Base-by-base conservation (phyloP, 1,140 invertebrate genomes). In the Leptinotarsa lineolata region DNA sequence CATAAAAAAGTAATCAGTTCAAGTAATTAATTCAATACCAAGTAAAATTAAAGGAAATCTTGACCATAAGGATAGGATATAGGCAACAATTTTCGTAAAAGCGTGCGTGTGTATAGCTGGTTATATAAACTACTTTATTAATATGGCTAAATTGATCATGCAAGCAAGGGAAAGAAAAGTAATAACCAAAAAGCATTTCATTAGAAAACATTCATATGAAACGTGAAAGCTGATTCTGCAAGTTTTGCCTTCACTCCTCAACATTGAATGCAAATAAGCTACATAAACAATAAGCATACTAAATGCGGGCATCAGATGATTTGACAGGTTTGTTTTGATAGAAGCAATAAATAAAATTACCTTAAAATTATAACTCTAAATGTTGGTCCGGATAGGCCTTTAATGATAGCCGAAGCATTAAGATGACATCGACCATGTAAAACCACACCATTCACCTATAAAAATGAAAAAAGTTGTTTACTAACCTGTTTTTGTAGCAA, bases 391-490 rank as follows among this genome's bases (percentile, higher is more conserved):
- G 92, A 89, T 68, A 98, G 88, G 69, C 93, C 92, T 87, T 98
- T 98, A 83, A 99, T 98, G 79, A 98, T 93, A 1, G 95, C 95
- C 1, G 96, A 97, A 16, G 96, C 96, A 84, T 98, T 98, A 44
- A 98, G 88, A 85, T 99, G 97, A 88, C 96, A 97, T 83, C 96
- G 88, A 75, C 96, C 95, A 84, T 96, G 92, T n/a, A 99, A 86
- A 13, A 97, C 94, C 63, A 93, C 90, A 15, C 97, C 97, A 86
- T 99, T 99, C 48, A 97, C 94, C 95, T 96, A 85, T 15, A 86
- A 88, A 79, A 74, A 72, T 54, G 54, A 74, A 72, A 70, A 75
- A 46, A 64, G 4, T 59, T 20, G 48, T 18, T 54, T 72, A 79
- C 78, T 77, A 74, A 79, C 78, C 78, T 77, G 66, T 59, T 72